Conservation (phyloP, 2,888 invertebrate species). For the Leptopilina drosophilae region DNA sequence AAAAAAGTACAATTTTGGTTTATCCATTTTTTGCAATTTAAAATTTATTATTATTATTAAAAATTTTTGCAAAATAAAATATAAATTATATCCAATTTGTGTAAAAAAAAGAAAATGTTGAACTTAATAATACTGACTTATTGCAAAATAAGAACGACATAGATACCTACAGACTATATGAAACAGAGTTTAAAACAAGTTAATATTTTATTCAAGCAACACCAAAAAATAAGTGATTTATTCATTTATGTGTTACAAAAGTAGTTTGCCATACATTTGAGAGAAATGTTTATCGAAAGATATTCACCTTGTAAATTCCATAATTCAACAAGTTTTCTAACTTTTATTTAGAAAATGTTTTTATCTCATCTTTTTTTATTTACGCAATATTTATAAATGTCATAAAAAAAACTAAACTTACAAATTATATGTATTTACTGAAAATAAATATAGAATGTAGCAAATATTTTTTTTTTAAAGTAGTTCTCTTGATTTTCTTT, state of each 20-base stretch:
- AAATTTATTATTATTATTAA: no score
- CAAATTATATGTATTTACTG: background rate
- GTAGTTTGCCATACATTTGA: background rate
- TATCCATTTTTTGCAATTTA: no score
- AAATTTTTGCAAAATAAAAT: no score
- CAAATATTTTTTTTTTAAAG: background rate
- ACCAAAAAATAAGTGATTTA: conserved; percentile 20
- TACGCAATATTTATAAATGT: background rate
- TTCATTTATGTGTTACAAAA: background rate
- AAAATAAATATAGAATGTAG: background rate
- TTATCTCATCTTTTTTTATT: conserved; percentile 8
- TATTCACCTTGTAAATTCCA: background rate
- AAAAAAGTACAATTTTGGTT: no score
- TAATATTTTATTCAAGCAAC: conserved; percentile 26
- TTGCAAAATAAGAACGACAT: no score
- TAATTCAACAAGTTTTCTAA: no score
- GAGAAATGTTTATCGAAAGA: background rate
- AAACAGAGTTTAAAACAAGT: conserved; percentile 1
- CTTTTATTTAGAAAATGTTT: background rate
- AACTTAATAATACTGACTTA: no score
- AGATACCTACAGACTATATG: background rate
- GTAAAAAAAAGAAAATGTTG: background rate
- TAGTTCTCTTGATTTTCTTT: background rate
- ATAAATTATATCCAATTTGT: no score
- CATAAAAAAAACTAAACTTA: background rate